Evolutionary conservation across 2,888 invertebrate genomes (phyloP), one percentile per base, ranked within the genome.

Genomic region (Aquatica leii): DNA sequence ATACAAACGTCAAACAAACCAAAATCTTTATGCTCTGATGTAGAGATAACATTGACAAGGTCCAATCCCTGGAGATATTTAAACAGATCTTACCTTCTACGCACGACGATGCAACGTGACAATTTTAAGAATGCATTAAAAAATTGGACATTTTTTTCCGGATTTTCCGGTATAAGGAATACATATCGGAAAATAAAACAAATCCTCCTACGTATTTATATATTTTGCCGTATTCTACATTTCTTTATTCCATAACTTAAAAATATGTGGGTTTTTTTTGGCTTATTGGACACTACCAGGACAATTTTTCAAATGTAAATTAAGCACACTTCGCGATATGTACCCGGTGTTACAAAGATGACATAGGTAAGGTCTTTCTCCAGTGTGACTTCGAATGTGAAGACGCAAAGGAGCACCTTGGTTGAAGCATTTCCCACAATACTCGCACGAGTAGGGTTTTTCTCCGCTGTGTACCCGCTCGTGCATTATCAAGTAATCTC

Each of bases 391-490:
- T 77, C 87, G 80, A 75, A 86, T 83, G 77, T 88, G 88, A 64
- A 87, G 86, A 70, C 86, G 84, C 59, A 88, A 82, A 43, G 87
- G 87, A 65, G 86, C 86, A 4, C 85, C 82, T 79, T 87, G 87
- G 56, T 84, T 84, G 80, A 87, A 87, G 35, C 85, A 84, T 77
- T 87, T 87, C n/a, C 85, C 85, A 78, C 88, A 88, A 76, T 84
- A 83, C 65, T 84, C 81, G 77, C 88, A 88, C 62, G 84, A 83
- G 78, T 87, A 86, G 35, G 88, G 88, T 77, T 86, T 86, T 78
- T 87, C 87, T 0, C 87, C 87, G 65, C 84, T 85, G 78, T 88
- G 87, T 52, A 86, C 86, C 43, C 87, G 82, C 79, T 86, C 86
- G 80, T 88, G 87, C 70, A 86, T 79, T 17, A 85, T 85, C 70